Percentiles rank a stretch among this genome's conserved stretches.
phyloP scores from a whole-genome alignment of 2,113 vertebrate genomes.

The Trogon surrucura region DNA sequence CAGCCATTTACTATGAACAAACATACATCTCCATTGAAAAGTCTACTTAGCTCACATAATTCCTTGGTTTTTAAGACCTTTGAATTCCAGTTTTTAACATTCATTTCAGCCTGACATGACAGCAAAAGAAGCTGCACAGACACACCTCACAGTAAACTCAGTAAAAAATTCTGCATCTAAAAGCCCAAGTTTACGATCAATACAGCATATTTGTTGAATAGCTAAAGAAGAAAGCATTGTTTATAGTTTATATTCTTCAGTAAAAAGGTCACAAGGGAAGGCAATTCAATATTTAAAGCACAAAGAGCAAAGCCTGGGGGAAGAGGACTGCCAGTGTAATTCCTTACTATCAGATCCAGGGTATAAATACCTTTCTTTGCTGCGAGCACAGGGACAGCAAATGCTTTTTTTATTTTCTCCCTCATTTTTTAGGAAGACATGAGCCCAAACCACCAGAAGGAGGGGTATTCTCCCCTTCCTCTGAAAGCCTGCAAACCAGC shows the following conservation, averaged over 20 bases:
- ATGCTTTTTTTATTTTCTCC: rapidly evolving
- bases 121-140: background rate
- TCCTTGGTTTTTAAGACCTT: background rate
- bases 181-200: background rate
- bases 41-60: background rate
- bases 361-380: background rate
- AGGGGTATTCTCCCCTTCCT: background rate
- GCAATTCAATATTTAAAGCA: background rate
- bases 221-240: background rate
- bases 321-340: background rate
- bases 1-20: background rate
- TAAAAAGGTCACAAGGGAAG: background rate
- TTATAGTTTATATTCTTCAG: background rate
- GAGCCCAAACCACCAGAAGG: background rate
- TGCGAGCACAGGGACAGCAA: background rate
- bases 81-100: background rate
- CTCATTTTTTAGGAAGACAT: background rate
- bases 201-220: background rate
- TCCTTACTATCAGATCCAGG: background rate
- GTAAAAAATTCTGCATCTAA: background rate
- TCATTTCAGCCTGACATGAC: background rate
- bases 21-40: background rate
- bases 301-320: background rate
- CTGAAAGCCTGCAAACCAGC: background rate
- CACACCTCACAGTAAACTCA: background rate